phyloP scores from a whole-genome alignment of 2,113 vertebrate species.

The Hyperopisus bebe region DNA sequence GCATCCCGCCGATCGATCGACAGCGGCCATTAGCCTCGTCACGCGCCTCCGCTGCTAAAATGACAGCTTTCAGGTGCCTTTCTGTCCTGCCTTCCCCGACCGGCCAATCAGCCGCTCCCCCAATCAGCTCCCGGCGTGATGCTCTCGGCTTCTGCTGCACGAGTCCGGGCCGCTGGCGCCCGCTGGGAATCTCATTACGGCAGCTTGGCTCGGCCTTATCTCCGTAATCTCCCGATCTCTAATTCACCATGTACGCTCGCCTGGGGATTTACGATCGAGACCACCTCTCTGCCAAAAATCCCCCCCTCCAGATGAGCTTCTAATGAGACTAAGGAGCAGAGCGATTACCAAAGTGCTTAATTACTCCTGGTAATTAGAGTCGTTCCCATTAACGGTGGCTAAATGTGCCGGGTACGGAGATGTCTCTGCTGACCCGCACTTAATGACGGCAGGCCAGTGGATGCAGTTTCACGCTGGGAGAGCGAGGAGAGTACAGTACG shows the following conservation, averaged over 20 bases:
- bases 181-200: slow-evolving; percentile 21
- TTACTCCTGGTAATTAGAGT: slow-evolving; percentile 16
- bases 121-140: not conserved
- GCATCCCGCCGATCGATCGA: slow-evolving; percentile 5
- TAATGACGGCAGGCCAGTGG: not conserved
- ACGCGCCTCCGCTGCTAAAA: not conserved
- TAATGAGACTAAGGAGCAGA: slow-evolving; percentile 7
- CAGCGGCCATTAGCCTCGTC: not conserved
- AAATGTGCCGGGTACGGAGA: not conserved
- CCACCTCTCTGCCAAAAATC: slow-evolving; percentile 17
- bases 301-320: not conserved
- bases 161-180: not conserved
- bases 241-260: slow-evolving; percentile 14
- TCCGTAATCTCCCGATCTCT: slow-evolving; percentile 13
- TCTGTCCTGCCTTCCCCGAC: not conserved
- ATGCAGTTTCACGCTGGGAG: not conserved
- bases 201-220: not conserved
- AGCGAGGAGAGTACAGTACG: not conserved
- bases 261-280: slow-evolving; percentile 15
- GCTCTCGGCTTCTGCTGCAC: not conserved
- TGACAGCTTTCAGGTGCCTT: not conserved
- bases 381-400: not conserved
- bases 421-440: not conserved
- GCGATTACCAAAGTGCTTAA: slow-evolving; percentile 8
- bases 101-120: not conserved